Percentiles rank a stretch among this genome's conserved stretches.
These are phyloP conservation scores for Acipenser ruthenus DNA, from an alignment of 2,797 vertebrate genomes.

Conservation along the genomic window DNA sequence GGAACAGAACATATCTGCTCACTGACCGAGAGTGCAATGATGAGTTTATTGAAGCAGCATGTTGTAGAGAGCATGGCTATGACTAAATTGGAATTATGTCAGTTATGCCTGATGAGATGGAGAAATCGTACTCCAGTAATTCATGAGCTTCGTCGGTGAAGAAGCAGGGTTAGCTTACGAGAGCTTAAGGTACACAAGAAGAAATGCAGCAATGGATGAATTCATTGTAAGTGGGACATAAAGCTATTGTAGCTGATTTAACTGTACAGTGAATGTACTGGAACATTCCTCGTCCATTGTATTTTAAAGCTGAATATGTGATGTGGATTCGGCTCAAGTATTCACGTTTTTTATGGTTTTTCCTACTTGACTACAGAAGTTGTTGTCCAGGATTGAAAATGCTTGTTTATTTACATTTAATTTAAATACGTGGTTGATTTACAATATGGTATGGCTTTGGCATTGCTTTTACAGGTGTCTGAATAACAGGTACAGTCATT, in stretches of 20 bases:
- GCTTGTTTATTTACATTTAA: not conserved
- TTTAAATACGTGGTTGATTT: not conserved
- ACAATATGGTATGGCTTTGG: not conserved
- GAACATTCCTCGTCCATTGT: not conserved
- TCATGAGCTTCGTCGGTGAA: slow-evolving; percentile 20
- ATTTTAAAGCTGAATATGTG: not conserved
- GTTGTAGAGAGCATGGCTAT: slow-evolving; percentile 35
- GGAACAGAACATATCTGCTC: slow-evolving; percentile 16
- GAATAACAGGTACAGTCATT: slow-evolving; percentile 6
- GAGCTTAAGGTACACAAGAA: slow-evolving; percentile 31
- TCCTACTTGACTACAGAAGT: not conserved
- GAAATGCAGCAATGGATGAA: slow-evolving; percentile 66
- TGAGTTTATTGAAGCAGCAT: slow-evolving; percentile 30
- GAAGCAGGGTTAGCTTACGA: slow-evolving; percentile 41
- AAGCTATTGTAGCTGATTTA: slow-evolving; percentile 6
- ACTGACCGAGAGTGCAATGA: slow-evolving; percentile 29
- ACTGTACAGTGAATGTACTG: not conserved
- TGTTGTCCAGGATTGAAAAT: slow-evolving; percentile 2
- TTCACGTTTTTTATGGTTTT: not conserved
- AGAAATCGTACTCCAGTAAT: slow-evolving; percentile 10
- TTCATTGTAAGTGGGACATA: slow-evolving; percentile 56
- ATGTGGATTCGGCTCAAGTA: not conserved
- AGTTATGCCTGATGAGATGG: slow-evolving; percentile 16
- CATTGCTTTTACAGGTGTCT: not conserved
- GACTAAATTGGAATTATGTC: slow-evolving; percentile 35